Base-by-base conservation (phyloP, 1,140 invertebrate species). In the Triops cancriformis region DNA sequence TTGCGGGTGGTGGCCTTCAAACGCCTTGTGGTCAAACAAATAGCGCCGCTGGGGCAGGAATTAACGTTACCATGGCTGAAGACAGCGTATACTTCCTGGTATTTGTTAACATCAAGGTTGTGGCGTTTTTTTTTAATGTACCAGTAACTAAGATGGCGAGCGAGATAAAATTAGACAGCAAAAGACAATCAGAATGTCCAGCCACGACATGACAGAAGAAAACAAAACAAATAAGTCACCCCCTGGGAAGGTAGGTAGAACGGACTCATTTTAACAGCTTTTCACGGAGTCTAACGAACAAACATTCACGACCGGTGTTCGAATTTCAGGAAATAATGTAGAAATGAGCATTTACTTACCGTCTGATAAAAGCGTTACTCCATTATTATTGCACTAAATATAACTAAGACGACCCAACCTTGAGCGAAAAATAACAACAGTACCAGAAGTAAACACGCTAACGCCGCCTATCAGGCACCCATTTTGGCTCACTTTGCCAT, bases 1-100 rank as follows among this genome's bases (percentile, higher is more conserved):
- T 37, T 37, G 31, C 7, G 23, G n/a, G 51, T 64, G 18, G n/a
- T 64, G n/a, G 51, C 51, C 51, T 64, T 64, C 51, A 23, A 23
- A 64, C 51, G 51, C 51, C 18, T 64, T 64, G 51, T 64, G 51
- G n/a, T 64, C n/a, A 64, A 64, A 64, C 51, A 64, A 64, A 64
- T 64, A 64, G 18, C 51, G 51, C 51, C n/a, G 51, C 51, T 64
- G 51, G 51, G 51, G 51, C 14, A n/a, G 51, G 23, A 64, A 23
- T n/a, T 64, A n/a, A 64, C 51, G 11, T 64, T 64, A 64, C 31
- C 2, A 2, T 37, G 31, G 31, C 31, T 37, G 31, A 37, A 37
- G 31, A 37, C 31, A 7, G 31, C 31, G 18, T 64, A 12, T 23
- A 23, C 51, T 64, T 64, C 51, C 51, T 37, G 51, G 51, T 6